These are phyloP conservation scores for Marmota monax DNA, from an alignment of 2,113 vertebrate genomes.

Conservation along the genomic window DNA sequence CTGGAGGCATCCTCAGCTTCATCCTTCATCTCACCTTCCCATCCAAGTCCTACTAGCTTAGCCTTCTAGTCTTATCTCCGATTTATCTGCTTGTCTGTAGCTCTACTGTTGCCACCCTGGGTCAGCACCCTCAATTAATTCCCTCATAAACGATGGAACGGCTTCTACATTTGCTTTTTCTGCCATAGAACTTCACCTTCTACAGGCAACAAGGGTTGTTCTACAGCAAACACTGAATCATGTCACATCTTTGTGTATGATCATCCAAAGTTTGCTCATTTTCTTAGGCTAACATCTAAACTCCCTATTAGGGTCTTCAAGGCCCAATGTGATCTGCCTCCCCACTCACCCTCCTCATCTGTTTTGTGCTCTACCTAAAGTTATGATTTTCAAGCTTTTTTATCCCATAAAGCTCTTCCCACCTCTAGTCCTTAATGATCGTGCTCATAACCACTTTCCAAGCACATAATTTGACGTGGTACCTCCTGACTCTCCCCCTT, in stretches of 20 bases:
- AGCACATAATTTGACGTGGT: not conserved
- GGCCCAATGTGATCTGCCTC: not conserved
- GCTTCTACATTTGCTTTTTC: not conserved
- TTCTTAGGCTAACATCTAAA: conserved; percentile 16
- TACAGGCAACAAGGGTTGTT: not conserved
- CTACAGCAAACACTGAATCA: conserved; percentile 11
- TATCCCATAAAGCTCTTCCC: not conserved
- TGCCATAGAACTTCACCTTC: not conserved
- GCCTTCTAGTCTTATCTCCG: not conserved
- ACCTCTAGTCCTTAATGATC: not conserved
- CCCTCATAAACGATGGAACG: not conserved
- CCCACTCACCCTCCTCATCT: not conserved
- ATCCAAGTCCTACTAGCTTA: not conserved
- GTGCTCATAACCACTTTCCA: not conserved
- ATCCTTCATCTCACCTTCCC: not conserved
- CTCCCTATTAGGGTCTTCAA: not conserved
- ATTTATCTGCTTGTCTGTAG: not conserved
- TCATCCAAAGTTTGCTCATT: not conserved
- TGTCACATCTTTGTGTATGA: not conserved
- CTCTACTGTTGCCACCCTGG: not conserved
- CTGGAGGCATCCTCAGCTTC: not conserved
- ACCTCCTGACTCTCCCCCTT: not conserved
- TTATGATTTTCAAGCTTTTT: not conserved
- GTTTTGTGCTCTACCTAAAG: not conserved
- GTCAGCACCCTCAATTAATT: not conserved